Evolutionary conservation across 2,797 vertebrate genomes (phyloP), one percentile per base, ranked within the genome.

Genomic region (Cirrhinus mrigala): DNA sequence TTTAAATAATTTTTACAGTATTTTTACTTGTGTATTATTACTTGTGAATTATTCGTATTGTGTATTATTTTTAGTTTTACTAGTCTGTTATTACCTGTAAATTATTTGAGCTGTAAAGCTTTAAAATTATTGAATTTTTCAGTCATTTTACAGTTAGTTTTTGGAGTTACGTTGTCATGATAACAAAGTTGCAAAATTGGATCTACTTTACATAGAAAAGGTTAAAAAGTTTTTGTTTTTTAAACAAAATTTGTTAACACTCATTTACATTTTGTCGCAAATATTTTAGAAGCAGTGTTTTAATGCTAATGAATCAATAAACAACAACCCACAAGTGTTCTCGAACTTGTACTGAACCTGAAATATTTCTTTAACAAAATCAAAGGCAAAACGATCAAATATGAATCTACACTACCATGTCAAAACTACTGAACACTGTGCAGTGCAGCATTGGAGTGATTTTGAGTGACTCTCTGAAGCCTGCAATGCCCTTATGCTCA

Each of bases 401-500:
- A 37, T 40, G 56, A 40, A 62, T 24, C 3, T 75, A 52, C 0
- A 2, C 71, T 18, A 27, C 2, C 4, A 29, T 74, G 20, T 18
- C 4, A 62, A 40, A 54, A 29, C 29, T n/a, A 44, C 20, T 48
- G 48, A 52, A 52, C 46, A 40, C 37, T 46, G 73, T 58, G 50
- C 62, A 76, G 33, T 69, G 40, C 44, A 80, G 60, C 27, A 20
- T 16, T 40, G 2, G 24, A 50, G 48, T 52, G 46, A 68, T 29
- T 77, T 46, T 44, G 22, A 82, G 62, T 77, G 16, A 11, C 60
- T 79, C 22, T 33, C 14, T 33, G 83, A 70, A 60, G 50, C 64
- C 48, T 66, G 9, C 52, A 20, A 11, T 24, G 66, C 52, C 54
- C 54, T 60, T 70, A 79, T 71, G 76, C 83, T 85, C 66, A 50